These are phyloP conservation scores for Sinohyriopsis cumingii DNA, from an alignment of 2,888 invertebrate species.

Conservation along the genomic window DNA sequence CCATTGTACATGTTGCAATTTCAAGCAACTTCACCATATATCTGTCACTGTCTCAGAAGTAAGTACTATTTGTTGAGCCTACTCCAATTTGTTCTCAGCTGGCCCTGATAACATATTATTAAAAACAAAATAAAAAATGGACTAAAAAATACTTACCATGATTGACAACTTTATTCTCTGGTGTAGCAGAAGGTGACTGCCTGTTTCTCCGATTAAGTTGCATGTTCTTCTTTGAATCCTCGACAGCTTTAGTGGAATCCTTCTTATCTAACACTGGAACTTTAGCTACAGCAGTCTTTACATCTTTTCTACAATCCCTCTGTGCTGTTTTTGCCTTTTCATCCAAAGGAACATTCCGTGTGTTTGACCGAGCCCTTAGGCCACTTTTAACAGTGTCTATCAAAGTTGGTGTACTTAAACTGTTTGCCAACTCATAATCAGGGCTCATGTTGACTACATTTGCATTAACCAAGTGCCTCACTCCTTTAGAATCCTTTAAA, in stretches of 20 bases:
- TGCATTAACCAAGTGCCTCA: conserved; percentile 9
- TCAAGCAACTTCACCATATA: too few relatives aligned
- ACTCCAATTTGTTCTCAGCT: background rate
- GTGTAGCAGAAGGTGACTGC: conserved; percentile 34
- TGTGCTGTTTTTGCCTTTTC: conserved; percentile 31
- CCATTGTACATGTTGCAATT: too few relatives aligned
- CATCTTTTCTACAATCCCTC: conserved; percentile 32
- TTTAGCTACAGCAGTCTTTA: conserved; percentile 14
- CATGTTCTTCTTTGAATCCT: conserved; percentile 1
- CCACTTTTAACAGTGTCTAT: conserved; percentile 40
- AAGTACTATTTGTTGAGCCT: too few relatives aligned
- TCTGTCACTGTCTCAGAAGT: too few relatives aligned
- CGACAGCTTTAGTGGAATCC: conserved; percentile 19
- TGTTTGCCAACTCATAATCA: conserved; percentile 9
- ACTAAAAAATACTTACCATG: background rate
- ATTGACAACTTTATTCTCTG: conserved; percentile 11
- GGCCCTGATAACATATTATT: background rate
- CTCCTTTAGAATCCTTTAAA: conserved; percentile 14
- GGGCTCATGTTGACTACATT: conserved; percentile 9
- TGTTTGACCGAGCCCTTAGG: conserved; percentile 38
- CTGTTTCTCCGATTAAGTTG: conserved; percentile 31
- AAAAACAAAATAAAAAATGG: background rate
- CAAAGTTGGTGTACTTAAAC: conserved; percentile 19
- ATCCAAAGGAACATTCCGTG: conserved; percentile 29
- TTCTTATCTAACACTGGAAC: conserved; percentile 29